phyloP scores from a whole-genome alignment of 2,888 invertebrate genomes.

The Dolichopus griseipennis region DNA sequence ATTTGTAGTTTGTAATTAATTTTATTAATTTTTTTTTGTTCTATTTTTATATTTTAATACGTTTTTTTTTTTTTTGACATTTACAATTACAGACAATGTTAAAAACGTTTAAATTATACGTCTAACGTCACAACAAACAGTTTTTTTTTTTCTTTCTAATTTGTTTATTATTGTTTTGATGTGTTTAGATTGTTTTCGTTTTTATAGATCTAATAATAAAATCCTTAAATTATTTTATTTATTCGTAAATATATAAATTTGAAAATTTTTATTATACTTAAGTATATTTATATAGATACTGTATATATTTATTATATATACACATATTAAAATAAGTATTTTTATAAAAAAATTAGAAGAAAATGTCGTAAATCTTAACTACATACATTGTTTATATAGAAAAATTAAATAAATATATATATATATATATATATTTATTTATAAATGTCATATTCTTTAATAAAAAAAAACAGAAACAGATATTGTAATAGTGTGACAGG shows the following conservation, averaged over 20 bases:
- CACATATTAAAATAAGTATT: too few relatives aligned
- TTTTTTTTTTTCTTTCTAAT: not conserved
- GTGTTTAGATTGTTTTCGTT: not conserved
- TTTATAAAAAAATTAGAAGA: too few relatives aligned
- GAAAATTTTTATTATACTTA: too few relatives aligned
- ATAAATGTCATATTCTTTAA: too few relatives aligned
- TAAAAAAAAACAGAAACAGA: too few relatives aligned
- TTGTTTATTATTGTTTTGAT: not conserved
- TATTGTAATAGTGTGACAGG: too few relatives aligned
- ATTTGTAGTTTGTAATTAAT: constrained; percentile 4
- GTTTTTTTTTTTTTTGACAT: not conserved
- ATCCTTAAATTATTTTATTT: not conserved
- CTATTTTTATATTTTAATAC: not conserved
- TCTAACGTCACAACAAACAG: constrained; percentile 3
- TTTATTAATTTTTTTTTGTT: not conserved
- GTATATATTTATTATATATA: too few relatives aligned
- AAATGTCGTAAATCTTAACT: too few relatives aligned
- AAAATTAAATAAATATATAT: too few relatives aligned
- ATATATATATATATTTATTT: too few relatives aligned
- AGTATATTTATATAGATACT: not conserved
- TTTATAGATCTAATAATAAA: not conserved
- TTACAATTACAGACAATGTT: constrained; percentile 4
- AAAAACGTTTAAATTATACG: not conserved
- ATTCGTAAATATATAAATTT: not conserved
- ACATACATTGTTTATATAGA: too few relatives aligned